Percentiles rank a stretch among this genome's conserved stretches.
Evolutionary conservation across 2,113 vertebrate genomes (phyloP).

Genomic region (Platysternon megacephalum): DNA sequence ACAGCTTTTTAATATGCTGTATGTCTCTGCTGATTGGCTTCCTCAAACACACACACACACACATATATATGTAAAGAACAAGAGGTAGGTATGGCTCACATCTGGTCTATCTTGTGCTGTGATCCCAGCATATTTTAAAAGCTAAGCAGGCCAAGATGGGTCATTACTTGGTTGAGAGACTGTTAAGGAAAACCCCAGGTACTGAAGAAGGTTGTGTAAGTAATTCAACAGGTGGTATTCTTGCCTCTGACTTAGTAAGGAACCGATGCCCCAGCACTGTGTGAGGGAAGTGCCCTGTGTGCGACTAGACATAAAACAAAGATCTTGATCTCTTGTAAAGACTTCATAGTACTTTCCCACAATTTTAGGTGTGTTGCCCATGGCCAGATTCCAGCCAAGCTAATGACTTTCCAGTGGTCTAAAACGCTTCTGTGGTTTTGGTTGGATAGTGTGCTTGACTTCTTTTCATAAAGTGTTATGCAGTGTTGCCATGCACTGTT

Average conservation of each 20-base stretch:
- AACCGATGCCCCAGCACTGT: rapidly evolving
- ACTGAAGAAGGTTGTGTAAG: not conserved
- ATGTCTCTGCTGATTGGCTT: not conserved
- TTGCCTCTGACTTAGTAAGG: not conserved
- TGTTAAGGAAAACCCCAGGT: not conserved
- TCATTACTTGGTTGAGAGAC: rapidly evolving
- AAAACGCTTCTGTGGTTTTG: not conserved
- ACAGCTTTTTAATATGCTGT: not conserved
- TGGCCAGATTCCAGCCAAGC: not conserved
- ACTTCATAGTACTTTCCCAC: rapidly evolving
- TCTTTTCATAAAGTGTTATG: not conserved
- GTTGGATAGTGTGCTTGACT: not conserved
- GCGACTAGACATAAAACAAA: not conserved
- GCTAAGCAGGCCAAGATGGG: rapidly evolving
- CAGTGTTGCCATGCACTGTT: not conserved
- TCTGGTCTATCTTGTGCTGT: not conserved
- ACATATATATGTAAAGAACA: rapidly evolving
- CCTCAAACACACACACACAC: not conserved
- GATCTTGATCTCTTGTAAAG: not conserved
- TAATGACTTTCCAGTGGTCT: not conserved
- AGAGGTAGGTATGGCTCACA: not conserved
- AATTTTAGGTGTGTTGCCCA: not conserved
- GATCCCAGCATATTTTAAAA: not conserved
- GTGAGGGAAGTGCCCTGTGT: not conserved
- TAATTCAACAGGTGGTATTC: not conserved